Evolutionary conservation across 2,797 vertebrate species (phyloP).

Genomic region (Alcedo quadribrachys): DNA sequence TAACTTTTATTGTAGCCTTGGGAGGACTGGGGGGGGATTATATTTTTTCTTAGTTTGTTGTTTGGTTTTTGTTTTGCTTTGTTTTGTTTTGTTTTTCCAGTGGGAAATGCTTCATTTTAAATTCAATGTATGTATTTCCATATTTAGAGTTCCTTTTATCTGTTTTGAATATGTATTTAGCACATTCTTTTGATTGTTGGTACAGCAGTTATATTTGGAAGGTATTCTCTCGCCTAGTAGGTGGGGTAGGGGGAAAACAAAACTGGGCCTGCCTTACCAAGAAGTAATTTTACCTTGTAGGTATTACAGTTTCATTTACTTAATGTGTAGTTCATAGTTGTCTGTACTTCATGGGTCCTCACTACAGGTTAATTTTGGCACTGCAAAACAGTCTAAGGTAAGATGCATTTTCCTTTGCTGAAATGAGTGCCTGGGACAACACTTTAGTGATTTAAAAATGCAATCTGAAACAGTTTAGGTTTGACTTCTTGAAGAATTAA

Average conservation of each 20-base stretch:
- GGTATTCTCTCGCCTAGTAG: not conserved
- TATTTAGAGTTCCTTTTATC: not conserved
- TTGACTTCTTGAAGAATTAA: not conserved
- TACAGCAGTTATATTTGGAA: not conserved
- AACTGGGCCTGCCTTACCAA: not conserved
- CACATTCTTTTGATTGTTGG: not conserved
- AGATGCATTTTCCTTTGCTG: not conserved
- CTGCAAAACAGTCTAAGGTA: not conserved
- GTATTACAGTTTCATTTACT: not conserved
- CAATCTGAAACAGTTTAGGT: not conserved
- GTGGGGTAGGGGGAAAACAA: not conserved
- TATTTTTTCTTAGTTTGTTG: not conserved
- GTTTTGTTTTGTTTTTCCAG: not conserved
- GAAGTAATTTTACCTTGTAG: not conserved
- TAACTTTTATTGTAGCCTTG: not conserved
- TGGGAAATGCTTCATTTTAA: not conserved
- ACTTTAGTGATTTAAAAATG: not conserved
- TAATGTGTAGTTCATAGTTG: not conserved
- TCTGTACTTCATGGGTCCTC: not conserved
- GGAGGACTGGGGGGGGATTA: not conserved
- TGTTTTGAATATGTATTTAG: not conserved
- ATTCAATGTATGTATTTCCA: fast-evolving
- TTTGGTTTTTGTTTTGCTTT: not conserved
- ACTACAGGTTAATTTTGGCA: not conserved
- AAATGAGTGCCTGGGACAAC: not conserved